Evolutionary conservation across 2,888 invertebrate species (phyloP).

Genomic region (Macropis europaea): DNA sequence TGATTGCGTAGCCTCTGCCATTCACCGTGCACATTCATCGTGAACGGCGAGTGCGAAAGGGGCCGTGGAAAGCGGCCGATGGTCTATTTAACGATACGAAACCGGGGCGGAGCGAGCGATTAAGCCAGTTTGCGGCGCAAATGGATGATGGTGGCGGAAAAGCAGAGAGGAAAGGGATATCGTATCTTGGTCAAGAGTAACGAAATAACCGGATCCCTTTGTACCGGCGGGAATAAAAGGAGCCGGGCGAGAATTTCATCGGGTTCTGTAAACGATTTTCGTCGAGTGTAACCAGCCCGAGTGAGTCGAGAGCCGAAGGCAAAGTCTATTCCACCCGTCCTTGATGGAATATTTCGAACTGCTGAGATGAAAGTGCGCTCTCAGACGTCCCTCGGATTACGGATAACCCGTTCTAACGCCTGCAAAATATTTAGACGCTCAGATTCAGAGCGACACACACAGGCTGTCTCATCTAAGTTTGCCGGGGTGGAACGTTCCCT

Average conservation of each 20-base stretch:
- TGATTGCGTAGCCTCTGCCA: slow-evolving; percentile 20
- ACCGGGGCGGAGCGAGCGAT: slow-evolving; percentile 26
- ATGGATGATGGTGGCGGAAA: slow-evolving; percentile 4
- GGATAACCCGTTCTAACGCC: no score
- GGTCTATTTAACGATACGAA: slow-evolving; percentile 38
- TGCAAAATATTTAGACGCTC: no score
- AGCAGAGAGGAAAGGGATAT: slow-evolving; percentile 20
- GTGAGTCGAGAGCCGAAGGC: background rate
- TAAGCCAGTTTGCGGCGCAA: slow-evolving; percentile 25
- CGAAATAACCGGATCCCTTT: slow-evolving; percentile 28
- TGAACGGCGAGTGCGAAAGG: slow-evolving; percentile 23
- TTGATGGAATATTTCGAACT: background rate
- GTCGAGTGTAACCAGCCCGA: background rate
- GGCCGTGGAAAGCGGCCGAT: slow-evolving; percentile 25
- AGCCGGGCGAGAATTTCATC: background rate
- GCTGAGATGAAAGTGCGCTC: no score
- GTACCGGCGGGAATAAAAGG: background rate
- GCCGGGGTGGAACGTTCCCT: no score
- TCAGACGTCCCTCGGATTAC: no score
- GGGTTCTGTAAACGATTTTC: background rate
- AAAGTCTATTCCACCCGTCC: no score
- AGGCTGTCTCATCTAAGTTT: no score
- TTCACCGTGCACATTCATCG: slow-evolving; percentile 17
- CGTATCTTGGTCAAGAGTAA: slow-evolving; percentile 22
- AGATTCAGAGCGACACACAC: no score